Percentiles rank a stretch among this genome's conserved stretches.
These are phyloP conservation scores for Tolypeutes matacus DNA, from an alignment of 2,797 vertebrate genomes.

Conservation along the genomic window DNA sequence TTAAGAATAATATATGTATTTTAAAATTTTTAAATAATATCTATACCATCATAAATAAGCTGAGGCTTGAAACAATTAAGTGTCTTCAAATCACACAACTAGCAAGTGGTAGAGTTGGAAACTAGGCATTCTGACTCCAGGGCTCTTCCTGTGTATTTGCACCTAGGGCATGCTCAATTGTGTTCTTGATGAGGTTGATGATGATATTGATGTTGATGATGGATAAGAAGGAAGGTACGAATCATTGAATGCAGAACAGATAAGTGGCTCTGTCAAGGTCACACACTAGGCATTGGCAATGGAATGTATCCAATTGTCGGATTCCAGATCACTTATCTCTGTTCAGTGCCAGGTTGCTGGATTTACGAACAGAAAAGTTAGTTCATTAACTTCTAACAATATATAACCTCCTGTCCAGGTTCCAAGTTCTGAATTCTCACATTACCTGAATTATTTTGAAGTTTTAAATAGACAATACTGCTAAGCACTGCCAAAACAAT, in stretches of 20 bases:
- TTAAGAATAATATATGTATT: neutral
- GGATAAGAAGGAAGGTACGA: neutral
- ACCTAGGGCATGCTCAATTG: fast-evolving
- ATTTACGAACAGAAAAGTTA: neutral
- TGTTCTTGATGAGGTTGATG: fast-evolving
- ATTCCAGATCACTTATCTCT: neutral
- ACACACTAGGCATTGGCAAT: neutral
- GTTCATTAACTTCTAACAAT: neutral
- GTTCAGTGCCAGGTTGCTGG: neutral
- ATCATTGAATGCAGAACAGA: neutral
- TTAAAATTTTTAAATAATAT: neutral
- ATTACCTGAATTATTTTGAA: neutral
- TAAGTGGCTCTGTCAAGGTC: neutral
- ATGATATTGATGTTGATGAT: fast-evolving
- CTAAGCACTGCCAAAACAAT: neutral
- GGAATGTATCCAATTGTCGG: neutral
- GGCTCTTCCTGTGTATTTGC: fast-evolving
- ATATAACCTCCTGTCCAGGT: neutral
- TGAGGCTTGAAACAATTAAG: neutral
- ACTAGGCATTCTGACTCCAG: fast-evolving
- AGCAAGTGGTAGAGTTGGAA: no score
- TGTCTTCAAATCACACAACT: neutral
- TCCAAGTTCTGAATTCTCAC: neutral
- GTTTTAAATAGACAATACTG: neutral
- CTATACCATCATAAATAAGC: neutral